phyloP scores from a whole-genome alignment of 1,140 invertebrate species.

The Eueides isabella region DNA sequence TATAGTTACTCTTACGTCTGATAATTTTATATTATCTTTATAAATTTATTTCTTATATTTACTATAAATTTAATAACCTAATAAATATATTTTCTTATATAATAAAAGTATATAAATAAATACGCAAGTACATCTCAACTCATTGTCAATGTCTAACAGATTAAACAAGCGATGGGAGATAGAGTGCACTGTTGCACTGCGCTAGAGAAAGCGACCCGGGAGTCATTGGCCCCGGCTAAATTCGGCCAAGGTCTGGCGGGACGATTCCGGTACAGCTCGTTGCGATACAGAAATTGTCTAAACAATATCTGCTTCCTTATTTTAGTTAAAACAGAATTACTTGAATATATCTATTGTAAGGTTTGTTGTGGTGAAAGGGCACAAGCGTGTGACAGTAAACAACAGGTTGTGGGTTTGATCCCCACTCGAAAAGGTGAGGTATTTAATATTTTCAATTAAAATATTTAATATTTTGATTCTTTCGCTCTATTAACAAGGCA shows the following conservation, averaged over 20 bases:
- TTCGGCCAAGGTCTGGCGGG: constrained; percentile 76
- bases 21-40: not conserved
- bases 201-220: constrained; percentile 66
- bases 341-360: too few species aligned
- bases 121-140: not conserved
- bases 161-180: constrained; percentile 11
- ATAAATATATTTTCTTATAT: not conserved
- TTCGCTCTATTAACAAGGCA: too few species aligned
- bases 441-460: too few species aligned
- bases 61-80: not conserved
- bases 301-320: not conserved
- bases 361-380: too few species aligned
- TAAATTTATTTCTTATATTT: not conserved
- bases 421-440: too few species aligned
- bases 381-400: too few species aligned
- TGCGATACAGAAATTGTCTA: constrained; percentile 17
- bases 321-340: not conserved
- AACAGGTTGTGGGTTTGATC: too few species aligned
- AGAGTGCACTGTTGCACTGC: constrained; percentile 35
- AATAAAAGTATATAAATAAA: not conserved
- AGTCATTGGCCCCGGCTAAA: constrained; percentile 64
- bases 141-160: not conserved
- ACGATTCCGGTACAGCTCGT: constrained; percentile 40
- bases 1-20: not conserved
- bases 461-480: too few species aligned